Conservation (phyloP, 2,888 invertebrate species). For the Bellardia bayeri region DNA sequence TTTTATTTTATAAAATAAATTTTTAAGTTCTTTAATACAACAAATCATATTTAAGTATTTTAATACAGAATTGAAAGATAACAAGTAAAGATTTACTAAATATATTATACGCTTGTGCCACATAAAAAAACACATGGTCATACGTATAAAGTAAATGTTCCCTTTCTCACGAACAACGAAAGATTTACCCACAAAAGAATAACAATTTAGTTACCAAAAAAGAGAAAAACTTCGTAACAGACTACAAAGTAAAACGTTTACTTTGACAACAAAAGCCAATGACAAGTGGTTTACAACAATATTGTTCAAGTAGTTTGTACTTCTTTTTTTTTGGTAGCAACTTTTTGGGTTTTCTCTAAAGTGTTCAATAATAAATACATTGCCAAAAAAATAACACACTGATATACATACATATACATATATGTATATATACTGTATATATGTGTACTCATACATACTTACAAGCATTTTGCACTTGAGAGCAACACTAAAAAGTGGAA, state of each 20-base stretch:
- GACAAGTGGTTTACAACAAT: conserved; percentile 73
- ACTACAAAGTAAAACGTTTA: conserved; percentile 72
- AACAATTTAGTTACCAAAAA: conserved; percentile 33
- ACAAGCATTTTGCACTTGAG: conserved; percentile 55
- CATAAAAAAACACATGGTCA: neutral
- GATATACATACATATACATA: neutral
- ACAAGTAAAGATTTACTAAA: conserved; percentile 10
- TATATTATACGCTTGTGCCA: neutral
- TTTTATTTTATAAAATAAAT: no score
- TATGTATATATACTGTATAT: neutral
- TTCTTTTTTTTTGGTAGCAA: conserved; percentile 10
- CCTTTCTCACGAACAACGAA: neutral
- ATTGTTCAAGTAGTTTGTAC: conserved; percentile 58
- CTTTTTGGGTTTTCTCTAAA: conserved; percentile 40
- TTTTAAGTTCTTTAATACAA: no score
- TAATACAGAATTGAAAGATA: neutral
- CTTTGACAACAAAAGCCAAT: conserved; percentile 74
- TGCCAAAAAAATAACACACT: conserved; percentile 62
- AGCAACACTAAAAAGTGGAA: conserved; percentile 10
- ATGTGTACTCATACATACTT: neutral
- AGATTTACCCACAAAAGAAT: conserved; percentile 14
- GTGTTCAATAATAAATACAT: conserved; percentile 44
- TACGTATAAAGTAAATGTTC: neutral
- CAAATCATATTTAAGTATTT: no score
- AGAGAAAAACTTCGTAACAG: conserved; percentile 22